Base-by-base conservation (phyloP, 2,797 vertebrate species). In the Hydrolagus colliei region DNA sequence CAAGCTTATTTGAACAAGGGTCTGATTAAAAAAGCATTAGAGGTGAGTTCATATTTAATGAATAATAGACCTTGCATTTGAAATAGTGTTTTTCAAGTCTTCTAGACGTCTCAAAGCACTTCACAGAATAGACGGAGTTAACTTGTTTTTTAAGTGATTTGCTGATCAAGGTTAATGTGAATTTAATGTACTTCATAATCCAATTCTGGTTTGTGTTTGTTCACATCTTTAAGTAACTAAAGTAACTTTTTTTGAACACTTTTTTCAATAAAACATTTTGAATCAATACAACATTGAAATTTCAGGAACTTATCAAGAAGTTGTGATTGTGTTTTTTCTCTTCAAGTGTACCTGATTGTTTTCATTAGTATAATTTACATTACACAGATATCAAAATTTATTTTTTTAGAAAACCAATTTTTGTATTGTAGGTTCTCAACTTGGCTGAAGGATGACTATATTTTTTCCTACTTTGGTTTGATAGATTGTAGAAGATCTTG, bases 401-500 rank as follows among this genome's bases (percentile, higher is more conserved):
- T 52, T 52, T 52, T 52, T 52, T 52, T 52, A 52, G 41, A 52
- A 52, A 52, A 52, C 2, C 41, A 52, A 52, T 52, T 52, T 52
- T 52, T 6, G 6, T 52, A 6, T 52, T 6, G 2, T 52, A 52
- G 41, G 1, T 52, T 52, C 41, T 52, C 41, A 3, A 20, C 22
- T 85, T 85, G 72, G 27, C 18, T 73, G 41, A 59, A 27, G n/a
- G 12, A 14, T 86, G 9, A 72, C 52, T 72, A 6, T 65, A 61
- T 10, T 41, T 41, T 86, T 52, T 68, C 27, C 62, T 86, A 10
- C 61, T 62, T 41, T 90, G 0, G 2, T 86, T 89, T 90, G 88
- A 27, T 88, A 99, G 98, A 90, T 97, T 88, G 95, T 94, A 76
- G 91, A 94, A 87, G 93, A 96, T 72, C 93, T 99, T 86, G 87